phyloP scores from a whole-genome alignment of 1,140 invertebrate species.

The Pseudomyrmex pallidus region DNA sequence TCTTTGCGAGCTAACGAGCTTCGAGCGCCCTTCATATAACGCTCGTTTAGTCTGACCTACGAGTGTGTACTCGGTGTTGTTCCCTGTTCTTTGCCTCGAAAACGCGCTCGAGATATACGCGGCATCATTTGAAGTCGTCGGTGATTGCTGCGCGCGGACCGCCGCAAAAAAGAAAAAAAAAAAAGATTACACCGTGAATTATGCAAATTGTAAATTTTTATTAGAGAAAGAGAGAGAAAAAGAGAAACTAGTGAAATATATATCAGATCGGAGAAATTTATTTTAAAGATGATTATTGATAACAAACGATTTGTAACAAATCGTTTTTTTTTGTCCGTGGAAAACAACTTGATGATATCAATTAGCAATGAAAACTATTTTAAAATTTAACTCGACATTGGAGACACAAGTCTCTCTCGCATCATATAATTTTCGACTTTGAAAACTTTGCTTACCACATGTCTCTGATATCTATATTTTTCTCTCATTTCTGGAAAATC shows the following conservation, averaged over 20 bases:
- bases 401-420: background rate
- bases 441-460: background rate
- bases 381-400: slow-evolving; percentile 17
- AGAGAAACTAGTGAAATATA: background rate
- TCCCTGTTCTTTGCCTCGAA: slow-evolving; percentile 18
- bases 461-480: slow-evolving; percentile 19
- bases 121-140: slow-evolving; percentile 9
- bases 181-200: slow-evolving; percentile 8
- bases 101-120: slow-evolving; percentile 44
- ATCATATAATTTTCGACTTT: slow-evolving; percentile 11
- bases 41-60: slow-evolving; percentile 65
- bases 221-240: too few species aligned
- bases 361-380: background rate
- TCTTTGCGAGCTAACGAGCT: slow-evolving; percentile 79
- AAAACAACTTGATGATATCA: too few species aligned
- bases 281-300: background rate
- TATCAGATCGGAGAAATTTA: background rate
- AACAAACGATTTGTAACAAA: too few species aligned
- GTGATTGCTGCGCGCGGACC: background rate
- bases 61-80: background rate
- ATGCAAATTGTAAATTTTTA: slow-evolving; percentile 6
- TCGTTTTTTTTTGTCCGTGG: too few species aligned
- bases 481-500: background rate
- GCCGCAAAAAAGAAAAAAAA: slow-evolving; percentile 21
- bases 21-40: slow-evolving; percentile 76